A percentile compares a stretch with the other conserved stretches of the same genome.
Evolutionary conservation across 53 echinoderm and acorn worm species (phyloP).

Genomic region (Apostichopus leukothele): DNA sequence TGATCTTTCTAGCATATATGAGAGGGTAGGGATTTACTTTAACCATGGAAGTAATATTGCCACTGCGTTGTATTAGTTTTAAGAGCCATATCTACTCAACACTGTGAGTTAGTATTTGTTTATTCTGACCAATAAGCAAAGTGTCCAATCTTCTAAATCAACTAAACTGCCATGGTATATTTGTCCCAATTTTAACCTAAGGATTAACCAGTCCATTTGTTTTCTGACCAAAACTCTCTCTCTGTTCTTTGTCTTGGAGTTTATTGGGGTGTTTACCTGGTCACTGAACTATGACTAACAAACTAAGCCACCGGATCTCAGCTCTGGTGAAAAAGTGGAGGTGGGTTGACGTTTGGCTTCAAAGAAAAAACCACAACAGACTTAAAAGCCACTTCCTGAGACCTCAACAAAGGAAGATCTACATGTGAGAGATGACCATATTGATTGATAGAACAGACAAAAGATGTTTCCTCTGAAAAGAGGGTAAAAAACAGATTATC

Average conservation of each 20-base stretch:
- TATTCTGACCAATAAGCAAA: too few relatives aligned
- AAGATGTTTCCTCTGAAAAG: not conserved
- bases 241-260: not conserved
- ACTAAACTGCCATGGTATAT: not conserved
- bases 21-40: too few relatives aligned
- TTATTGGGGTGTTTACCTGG: not conserved
- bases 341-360: slow-evolving; percentile 15
- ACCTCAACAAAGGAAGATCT: not conserved
- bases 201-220: not conserved
- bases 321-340: not conserved
- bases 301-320: not conserved
- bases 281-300: slow-evolving; percentile 41
- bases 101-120: too few relatives aligned
- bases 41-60: too few relatives aligned
- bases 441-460: not conserved
- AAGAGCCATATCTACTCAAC: too few relatives aligned
- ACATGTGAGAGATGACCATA: not conserved
- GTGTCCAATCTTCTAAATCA: not conserved
- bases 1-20: too few relatives aligned
- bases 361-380: slow-evolving; percentile 5
- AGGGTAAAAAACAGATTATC: not conserved
- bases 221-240: not conserved
- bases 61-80: too few relatives aligned
- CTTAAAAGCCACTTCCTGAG: slow-evolving; percentile 24
- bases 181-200: not conserved